Conservation (phyloP, 2,113 vertebrate genomes). For the Pluvialis apricaria region DNA sequence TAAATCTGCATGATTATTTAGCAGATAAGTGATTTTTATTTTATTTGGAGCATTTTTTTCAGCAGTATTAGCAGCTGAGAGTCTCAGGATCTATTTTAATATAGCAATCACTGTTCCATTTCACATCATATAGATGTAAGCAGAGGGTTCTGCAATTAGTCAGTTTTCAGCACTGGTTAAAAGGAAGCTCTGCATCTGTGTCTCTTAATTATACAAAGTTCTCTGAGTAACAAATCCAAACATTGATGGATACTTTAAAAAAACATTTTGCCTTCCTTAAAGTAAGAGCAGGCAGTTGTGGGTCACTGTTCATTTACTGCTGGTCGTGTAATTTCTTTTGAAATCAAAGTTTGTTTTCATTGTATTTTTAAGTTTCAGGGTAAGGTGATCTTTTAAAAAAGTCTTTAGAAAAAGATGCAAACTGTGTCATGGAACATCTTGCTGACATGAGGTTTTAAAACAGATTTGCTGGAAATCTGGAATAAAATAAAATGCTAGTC, state of each 20-base stretch:
- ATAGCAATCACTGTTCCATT: conserved; percentile 60
- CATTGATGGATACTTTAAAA: conserved; percentile 29
- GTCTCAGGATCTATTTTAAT: conserved; percentile 70
- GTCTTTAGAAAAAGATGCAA: conserved; percentile 65
- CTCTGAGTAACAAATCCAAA: conserved; percentile 35
- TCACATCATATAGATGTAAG: conserved; percentile 29
- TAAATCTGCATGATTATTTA: conserved; percentile 67
- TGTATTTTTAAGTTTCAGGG: conserved; percentile 76
- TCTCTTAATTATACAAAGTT: conserved; percentile 34
- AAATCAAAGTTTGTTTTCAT: conserved; percentile 71
- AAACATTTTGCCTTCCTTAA: conserved; percentile 50
- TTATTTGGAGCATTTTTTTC: conserved; percentile 76
- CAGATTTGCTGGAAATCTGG: conserved; percentile 62
- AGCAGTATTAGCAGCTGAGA: conserved; percentile 74
- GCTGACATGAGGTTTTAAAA: conserved; percentile 49
- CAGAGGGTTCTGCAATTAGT: conserved; percentile 53
- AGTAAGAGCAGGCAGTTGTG: conserved; percentile 56
- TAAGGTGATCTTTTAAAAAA: conserved; percentile 75
- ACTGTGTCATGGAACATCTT: conserved; percentile 56
- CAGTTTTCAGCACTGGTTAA: conserved; percentile 43
- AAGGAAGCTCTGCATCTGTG: conserved; percentile 41
- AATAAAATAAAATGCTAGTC: conserved; percentile 29
- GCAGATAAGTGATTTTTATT: conserved; percentile 64
- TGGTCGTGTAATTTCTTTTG: conserved; percentile 73
- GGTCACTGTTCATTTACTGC: conserved; percentile 77